These are phyloP conservation scores for Melopsittacus undulatus DNA, from an alignment of 2,797 vertebrate species.

Conservation along the genomic window DNA sequence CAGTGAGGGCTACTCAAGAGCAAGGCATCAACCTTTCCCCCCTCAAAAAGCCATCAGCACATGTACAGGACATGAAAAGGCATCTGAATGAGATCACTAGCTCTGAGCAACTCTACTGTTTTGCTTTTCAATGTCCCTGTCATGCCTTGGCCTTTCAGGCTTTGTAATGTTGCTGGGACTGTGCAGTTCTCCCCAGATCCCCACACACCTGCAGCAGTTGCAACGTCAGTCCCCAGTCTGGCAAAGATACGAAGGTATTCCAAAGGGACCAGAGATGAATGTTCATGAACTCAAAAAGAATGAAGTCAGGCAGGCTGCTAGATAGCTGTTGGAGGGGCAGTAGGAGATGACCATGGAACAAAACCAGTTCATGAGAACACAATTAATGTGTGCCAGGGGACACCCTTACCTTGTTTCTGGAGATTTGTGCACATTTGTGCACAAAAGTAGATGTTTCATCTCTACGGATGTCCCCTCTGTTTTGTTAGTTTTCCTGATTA, in stretches of 20 bases:
- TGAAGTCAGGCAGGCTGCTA: background rate
- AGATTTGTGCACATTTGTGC: background rate
- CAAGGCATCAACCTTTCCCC: background rate
- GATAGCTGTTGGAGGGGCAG: background rate
- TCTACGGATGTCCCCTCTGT: background rate
- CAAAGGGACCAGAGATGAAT: background rate
- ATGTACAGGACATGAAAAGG: background rate
- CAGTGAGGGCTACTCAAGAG: background rate
- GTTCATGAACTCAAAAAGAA: background rate
- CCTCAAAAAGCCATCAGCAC: background rate
- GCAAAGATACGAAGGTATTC: rapidly evolving
- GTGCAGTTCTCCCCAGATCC: background rate
- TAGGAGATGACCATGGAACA: background rate
- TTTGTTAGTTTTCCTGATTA: background rate
- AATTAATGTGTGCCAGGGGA: background rate
- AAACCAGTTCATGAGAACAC: background rate
- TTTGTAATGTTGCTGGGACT: rapidly evolving
- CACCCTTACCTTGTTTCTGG: background rate
- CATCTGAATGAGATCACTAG: background rate
- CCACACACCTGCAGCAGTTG: rapidly evolving
- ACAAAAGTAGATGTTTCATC: background rate
- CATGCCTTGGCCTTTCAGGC: background rate
- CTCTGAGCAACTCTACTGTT: background rate
- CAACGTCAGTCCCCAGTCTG: background rate
- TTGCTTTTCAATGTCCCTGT: background rate